A percentile compares a stretch with the other conserved stretches of the same genome.
These are phyloP conservation scores for Acanthurus lineatus DNA, from an alignment of 2,797 vertebrate genomes.

Conservation along the genomic window DNA sequence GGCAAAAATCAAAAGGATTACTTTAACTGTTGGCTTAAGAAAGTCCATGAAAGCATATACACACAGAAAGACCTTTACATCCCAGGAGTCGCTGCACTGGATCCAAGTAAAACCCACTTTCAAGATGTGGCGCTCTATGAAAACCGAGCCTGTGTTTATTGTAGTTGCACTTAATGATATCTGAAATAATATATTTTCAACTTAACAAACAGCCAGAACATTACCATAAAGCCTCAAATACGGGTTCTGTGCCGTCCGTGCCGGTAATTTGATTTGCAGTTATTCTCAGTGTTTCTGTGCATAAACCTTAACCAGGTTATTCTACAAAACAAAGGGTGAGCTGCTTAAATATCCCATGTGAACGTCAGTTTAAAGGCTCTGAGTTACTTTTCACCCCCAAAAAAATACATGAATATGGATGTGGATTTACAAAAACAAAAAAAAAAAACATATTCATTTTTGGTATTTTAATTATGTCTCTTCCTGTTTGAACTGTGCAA, in stretches of 20 bases:
- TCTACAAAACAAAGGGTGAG: constrained; percentile 19
- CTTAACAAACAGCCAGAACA: constrained; percentile 42
- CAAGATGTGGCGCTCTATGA: constrained; percentile 60
- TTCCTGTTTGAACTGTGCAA: too few relatives aligned
- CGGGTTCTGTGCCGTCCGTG: constrained; percentile 6
- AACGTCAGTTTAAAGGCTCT: constrained; percentile 4
- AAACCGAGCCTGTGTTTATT: constrained; percentile 60
- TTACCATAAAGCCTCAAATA: constrained; percentile 18
- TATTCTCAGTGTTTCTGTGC: not conserved
- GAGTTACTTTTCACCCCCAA: not conserved
- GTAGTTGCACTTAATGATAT: constrained; percentile 56
- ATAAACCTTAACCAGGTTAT: constrained; percentile 10
- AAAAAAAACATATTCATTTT: too few relatives aligned
- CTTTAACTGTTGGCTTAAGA: constrained; percentile 57
- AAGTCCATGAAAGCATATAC: constrained; percentile 55
- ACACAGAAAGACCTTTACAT: constrained; percentile 57
- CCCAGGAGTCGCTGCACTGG: constrained; percentile 53
- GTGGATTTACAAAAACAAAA: too few relatives aligned
- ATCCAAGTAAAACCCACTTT: constrained; percentile 71
- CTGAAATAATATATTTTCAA: constrained; percentile 59
- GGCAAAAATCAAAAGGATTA: constrained; percentile 63
- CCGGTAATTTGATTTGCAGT: constrained; percentile 8
- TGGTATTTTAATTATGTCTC: too few relatives aligned
- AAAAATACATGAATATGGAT: too few relatives aligned
- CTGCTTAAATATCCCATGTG: not conserved